Conservation (phyloP, 30 jellyfish, hydroid and myxozoan species). For the Pelagia noctiluca region DNA sequence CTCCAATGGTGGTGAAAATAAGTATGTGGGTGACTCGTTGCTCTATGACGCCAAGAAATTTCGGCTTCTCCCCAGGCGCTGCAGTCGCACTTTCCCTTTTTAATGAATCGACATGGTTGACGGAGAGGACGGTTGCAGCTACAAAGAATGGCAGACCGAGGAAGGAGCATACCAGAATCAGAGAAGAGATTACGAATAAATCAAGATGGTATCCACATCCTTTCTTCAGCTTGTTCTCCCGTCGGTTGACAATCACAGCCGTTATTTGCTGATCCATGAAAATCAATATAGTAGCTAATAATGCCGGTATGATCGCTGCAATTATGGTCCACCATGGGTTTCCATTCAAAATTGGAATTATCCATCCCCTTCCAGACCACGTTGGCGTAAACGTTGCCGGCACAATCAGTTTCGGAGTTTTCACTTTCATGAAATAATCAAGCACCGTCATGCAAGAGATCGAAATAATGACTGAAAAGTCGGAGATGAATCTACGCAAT, state of each 20-base stretch:
- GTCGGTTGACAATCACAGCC: conserved; percentile 78
- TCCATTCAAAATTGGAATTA: conserved; percentile 68
- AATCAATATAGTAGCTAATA: conserved; percentile 66
- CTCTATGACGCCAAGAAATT: conserved; percentile 69
- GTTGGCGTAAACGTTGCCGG: conserved; percentile 78
- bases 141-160: conserved; percentile 91
- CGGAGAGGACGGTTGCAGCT: conserved; percentile 78
- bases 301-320: conserved; percentile 86
- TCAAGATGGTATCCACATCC: conserved; percentile 92
- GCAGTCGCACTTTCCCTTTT: conserved; percentile 72
- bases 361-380: conserved; percentile 80
- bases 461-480: conserved; percentile 73
- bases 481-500: conserved; percentile 56
- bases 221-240: conserved; percentile 75
- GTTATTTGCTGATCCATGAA: conserved; percentile 91
- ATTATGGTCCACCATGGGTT: conserved; percentile 85
- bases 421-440: conserved; percentile 66
- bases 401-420: conserved; percentile 70
- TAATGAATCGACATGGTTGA: conserved; percentile 76
- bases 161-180: conserved; percentile 69
- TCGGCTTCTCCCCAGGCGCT: conserved; percentile 82
- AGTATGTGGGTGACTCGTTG: conserved; percentile 68
- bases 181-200: conserved; percentile 64
- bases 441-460: conserved; percentile 61
- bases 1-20: conserved; percentile 66